Percentiles rank a stretch among this genome's conserved stretches.
These are phyloP conservation scores for Trimorus sp. DNA, from an alignment of 2,888 invertebrate species.

Conservation along the genomic window DNA sequence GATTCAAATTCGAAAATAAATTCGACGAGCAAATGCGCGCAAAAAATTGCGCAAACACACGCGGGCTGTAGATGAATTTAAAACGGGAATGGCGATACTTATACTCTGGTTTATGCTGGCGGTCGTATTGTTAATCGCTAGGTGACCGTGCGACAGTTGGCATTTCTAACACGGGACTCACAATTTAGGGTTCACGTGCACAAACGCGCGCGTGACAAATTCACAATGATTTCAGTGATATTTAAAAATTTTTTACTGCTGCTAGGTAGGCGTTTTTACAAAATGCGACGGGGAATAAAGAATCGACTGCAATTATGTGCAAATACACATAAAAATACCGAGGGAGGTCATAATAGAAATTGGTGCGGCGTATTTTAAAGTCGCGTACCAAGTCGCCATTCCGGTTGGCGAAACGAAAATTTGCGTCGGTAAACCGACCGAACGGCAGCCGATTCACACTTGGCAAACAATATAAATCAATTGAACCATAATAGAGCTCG, in stretches of 20 bases:
- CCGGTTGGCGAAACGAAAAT: not conserved
- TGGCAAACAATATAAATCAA: constrained; percentile 81
- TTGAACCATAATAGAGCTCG: constrained; percentile 75
- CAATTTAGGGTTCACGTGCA: constrained; percentile 10
- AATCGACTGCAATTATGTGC: too few relatives aligned
- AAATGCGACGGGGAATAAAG: too few relatives aligned
- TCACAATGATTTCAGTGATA: constrained; percentile 6
- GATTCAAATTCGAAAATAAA: too few relatives aligned
- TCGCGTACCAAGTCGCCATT: not conserved
- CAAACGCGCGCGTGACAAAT: constrained; percentile 4
- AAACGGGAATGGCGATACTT: constrained; percentile 3
- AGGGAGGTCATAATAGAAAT: too few relatives aligned
- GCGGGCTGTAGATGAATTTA: not conserved
- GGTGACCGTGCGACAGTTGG: constrained; percentile 15
- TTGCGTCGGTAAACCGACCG: not conserved
- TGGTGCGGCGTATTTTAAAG: not conserved
- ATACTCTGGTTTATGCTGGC: constrained; percentile 1
- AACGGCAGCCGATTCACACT: constrained; percentile 62
- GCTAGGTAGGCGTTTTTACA: not conserved
- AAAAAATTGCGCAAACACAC: too few relatives aligned
- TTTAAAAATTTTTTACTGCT: not conserved
- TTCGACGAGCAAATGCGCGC: too few relatives aligned
- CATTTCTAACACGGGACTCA: constrained; percentile 16
- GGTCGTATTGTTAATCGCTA: constrained; percentile 20
- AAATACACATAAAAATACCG: too few relatives aligned